These are phyloP conservation scores for Condylura cristata DNA, from an alignment of 2,113 vertebrate species.

Conservation along the genomic window DNA sequence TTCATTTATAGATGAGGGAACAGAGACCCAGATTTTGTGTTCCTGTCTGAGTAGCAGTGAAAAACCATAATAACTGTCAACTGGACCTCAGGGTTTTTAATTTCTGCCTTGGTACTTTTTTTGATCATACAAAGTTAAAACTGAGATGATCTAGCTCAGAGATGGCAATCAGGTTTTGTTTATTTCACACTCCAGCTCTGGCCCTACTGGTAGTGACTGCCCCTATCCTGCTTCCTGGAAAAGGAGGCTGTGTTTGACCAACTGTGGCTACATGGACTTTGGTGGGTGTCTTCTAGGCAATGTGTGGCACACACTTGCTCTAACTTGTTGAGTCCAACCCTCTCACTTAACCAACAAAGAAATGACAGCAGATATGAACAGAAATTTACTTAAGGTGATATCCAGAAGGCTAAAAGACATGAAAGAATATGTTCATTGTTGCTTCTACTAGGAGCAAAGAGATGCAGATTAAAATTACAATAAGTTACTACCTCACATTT, in stretches of 20 bases:
- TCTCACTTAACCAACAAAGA: background rate
- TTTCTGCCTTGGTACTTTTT: background rate
- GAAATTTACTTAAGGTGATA: too few relatives aligned
- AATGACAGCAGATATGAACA: background rate
- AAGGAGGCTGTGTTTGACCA: background rate
- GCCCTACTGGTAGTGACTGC: background rate
- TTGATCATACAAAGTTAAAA: background rate
- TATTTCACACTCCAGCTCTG: background rate
- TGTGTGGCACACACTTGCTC: background rate
- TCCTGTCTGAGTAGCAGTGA: background rate
- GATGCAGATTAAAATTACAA: too few relatives aligned
- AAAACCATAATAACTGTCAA: background rate
- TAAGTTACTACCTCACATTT: too few relatives aligned
- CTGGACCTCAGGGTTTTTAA: background rate
- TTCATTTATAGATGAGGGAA: background rate
- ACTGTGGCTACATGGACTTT: background rate
- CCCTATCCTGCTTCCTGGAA: background rate
- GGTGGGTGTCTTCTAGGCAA: background rate
- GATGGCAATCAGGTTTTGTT: background rate
- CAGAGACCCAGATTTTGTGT: background rate
- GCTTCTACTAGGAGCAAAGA: too few relatives aligned
- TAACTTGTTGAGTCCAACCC: background rate
- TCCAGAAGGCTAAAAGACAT: background rate
- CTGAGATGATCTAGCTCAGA: background rate
- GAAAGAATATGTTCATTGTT: too few relatives aligned